Conservation (phyloP, 2,797 vertebrate species). For the Pampus argenteus region DNA sequence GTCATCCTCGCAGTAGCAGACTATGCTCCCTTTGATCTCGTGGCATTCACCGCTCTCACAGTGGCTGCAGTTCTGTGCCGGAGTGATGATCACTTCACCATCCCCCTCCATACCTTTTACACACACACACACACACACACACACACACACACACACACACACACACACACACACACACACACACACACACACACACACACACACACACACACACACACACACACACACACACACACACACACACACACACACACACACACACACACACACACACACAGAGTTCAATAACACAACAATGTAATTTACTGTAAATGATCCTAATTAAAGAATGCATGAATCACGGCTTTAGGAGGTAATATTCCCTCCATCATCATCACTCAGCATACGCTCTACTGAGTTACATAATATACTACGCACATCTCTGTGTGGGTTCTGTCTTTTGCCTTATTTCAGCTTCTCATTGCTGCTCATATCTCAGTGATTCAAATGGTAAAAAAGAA, state of each 20-base stretch:
- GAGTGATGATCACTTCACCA: constrained; percentile 94
- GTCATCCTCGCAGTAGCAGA: constrained; percentile 93
- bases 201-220: constrained; percentile 22
- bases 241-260: constrained; percentile 13
- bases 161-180: constrained; percentile 13
- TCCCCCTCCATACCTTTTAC: constrained; percentile 92
- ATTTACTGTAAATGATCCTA: constrained; percentile 23
- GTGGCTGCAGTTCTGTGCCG: constrained; percentile 96
- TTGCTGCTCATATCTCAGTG: background rate
- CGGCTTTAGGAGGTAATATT: background rate
- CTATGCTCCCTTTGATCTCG: constrained; percentile 82
- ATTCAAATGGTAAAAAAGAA: background rate
- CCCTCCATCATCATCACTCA: constrained; percentile 1
- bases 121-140: constrained; percentile 4
- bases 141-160: constrained; percentile 17
- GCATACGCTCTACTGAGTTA: background rate
- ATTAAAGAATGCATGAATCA: constrained; percentile 13
- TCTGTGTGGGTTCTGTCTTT: too few relatives aligned
- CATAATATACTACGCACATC: background rate
- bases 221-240: constrained; percentile 29
- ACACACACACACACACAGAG: constrained; percentile 25
- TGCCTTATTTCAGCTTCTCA: too few relatives aligned
- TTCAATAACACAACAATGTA: constrained; percentile 20
- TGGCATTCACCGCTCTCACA: constrained; percentile 93
- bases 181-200: constrained; percentile 22